A percentile compares a stretch with the other conserved stretches of the same genome.
Conservation (phyloP, 2,113 vertebrate species). For the Oryzias celebensis region DNA sequence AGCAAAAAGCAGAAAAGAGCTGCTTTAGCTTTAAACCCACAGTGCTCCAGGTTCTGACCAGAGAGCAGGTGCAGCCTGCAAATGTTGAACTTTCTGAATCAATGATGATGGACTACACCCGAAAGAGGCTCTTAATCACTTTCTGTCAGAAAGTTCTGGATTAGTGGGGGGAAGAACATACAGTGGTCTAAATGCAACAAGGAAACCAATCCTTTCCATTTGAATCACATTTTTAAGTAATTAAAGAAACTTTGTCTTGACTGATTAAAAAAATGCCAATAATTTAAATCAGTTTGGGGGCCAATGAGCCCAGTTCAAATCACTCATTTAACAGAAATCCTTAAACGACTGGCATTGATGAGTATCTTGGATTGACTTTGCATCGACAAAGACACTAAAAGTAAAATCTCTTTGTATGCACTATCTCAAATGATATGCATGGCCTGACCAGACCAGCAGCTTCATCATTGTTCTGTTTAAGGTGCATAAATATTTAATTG, state of each 20-base stretch:
- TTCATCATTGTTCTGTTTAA: not conserved
- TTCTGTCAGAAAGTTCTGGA: not conserved
- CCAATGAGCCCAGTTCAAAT: too few relatives aligned
- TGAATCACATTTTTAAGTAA: slow-evolving; percentile 20
- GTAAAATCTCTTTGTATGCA: slow-evolving; percentile 12
- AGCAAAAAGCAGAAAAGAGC: too few relatives aligned
- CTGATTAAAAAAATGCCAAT: too few relatives aligned
- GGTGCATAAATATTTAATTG: not conserved
- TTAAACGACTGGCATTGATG: slow-evolving; percentile 7
- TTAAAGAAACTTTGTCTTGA: slow-evolving; percentile 4
- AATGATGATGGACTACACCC: slow-evolving; percentile 13
- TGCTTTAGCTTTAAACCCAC: too few relatives aligned
- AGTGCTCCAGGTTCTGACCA: slow-evolving; percentile 30
- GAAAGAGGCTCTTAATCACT: slow-evolving; percentile 42
- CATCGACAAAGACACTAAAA: slow-evolving; percentile 15
- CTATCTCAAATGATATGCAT: slow-evolving; percentile 17
- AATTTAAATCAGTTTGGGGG: too few relatives aligned
- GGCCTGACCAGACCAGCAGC: not conserved
- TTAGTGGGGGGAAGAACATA: not conserved
- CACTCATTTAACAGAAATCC: too few relatives aligned
- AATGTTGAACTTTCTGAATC: slow-evolving; percentile 26
- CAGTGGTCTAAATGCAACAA: slow-evolving; percentile 16
- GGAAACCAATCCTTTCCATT: slow-evolving; percentile 30
- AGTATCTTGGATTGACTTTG: slow-evolving; percentile 6
- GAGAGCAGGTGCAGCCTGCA: slow-evolving; percentile 28